Evolutionary conservation across 2,113 vertebrate genomes (phyloP).

Genomic region (Hemiscyllium ocellatum): DNA sequence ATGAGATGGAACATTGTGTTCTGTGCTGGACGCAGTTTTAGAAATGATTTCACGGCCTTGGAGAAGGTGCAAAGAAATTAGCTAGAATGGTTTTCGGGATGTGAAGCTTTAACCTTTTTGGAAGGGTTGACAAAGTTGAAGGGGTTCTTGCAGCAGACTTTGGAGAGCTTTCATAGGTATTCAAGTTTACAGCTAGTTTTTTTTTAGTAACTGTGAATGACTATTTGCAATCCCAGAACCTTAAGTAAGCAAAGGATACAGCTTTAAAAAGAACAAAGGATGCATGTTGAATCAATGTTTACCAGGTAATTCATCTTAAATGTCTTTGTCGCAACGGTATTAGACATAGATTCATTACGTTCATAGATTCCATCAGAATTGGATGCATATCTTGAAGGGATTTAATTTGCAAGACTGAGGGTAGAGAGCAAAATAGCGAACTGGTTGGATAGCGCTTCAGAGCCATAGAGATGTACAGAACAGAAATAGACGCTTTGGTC

Average conservation of each 20-base stretch:
- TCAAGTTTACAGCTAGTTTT: background rate
- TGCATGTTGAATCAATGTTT: background rate
- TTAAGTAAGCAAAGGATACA: background rate
- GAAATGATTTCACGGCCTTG: background rate
- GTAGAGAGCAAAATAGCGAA: background rate
- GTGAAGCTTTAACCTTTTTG: background rate
- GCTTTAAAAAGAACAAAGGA: no score
- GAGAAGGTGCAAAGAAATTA: background rate
- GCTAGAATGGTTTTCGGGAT: no score
- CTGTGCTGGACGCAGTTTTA: background rate
- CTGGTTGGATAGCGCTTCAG: background rate
- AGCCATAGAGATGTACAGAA: no score
- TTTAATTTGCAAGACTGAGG: no score
- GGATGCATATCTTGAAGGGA: no score
- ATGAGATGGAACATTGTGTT: background rate
- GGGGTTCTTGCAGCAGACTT: background rate
- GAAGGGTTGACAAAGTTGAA: background rate
- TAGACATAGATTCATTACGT: no score
- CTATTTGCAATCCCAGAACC: background rate
- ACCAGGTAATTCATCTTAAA: background rate
- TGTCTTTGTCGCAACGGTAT: no score
- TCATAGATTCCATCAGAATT: no score
- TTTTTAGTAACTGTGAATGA: background rate
- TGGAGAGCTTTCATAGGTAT: background rate
- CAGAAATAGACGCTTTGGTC: no score